Percentiles rank a stretch among this genome's conserved stretches.
These are phyloP conservation scores for Mungos mungo DNA, from an alignment of 2,113 vertebrate species.

Conservation along the genomic window DNA sequence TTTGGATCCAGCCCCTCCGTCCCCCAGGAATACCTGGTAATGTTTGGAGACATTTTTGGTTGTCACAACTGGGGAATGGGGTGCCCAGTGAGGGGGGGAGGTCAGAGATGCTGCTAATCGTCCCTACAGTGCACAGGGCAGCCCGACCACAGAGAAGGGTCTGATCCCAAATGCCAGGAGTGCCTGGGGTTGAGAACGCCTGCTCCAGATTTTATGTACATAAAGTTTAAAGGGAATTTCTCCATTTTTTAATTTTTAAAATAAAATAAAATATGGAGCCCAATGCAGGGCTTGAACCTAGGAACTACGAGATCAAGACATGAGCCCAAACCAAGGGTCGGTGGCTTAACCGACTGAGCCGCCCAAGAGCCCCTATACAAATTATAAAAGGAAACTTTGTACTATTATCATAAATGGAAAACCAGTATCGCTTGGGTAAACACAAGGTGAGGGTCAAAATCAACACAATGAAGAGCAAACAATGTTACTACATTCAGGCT, in stretches of 20 bases:
- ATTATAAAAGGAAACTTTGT: background rate
- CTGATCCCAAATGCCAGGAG: accelerated
- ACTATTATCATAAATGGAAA: background rate
- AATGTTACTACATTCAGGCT: accelerated
- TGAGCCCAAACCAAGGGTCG: too few species aligned
- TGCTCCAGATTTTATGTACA: background rate
- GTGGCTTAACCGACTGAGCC: too few species aligned
- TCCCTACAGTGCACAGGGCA: background rate
- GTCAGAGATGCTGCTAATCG: background rate
- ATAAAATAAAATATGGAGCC: too few species aligned
- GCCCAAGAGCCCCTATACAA: accelerated
- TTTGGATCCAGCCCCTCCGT: background rate
- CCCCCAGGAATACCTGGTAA: background rate
- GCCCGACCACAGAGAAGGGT: background rate
- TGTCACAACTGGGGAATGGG: background rate
- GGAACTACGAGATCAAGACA: too few species aligned
- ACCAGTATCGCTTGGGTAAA: background rate
- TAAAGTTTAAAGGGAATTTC: background rate
- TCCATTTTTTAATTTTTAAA: too few species aligned
- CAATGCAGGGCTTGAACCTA: too few species aligned
- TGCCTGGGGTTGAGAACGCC: background rate
- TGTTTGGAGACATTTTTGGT: background rate
- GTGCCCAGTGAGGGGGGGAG: accelerated
- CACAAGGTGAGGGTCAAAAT: background rate
- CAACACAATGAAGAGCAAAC: background rate